These are phyloP conservation scores for Theocolax elegans DNA, from an alignment of 1,140 invertebrate genomes.

Conservation along the genomic window DNA sequence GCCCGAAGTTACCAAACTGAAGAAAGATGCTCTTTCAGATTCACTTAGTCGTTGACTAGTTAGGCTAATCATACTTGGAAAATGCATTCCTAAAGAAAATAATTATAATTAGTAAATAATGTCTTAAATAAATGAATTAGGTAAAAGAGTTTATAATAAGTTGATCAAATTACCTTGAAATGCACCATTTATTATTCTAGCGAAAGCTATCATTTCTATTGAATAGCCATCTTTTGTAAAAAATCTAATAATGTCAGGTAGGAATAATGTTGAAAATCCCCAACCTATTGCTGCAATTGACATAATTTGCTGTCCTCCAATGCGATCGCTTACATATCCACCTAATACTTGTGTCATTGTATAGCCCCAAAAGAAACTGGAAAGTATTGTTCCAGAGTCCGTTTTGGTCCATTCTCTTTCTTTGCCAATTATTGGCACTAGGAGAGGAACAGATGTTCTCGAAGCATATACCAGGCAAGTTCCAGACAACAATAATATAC, in stretches of 20 bases:
- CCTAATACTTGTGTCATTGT: constrained; percentile 79
- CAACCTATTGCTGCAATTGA: constrained; percentile 74
- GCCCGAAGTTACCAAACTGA: constrained; percentile 77
- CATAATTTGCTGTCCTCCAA: constrained; percentile 77
- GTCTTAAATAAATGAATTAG: neutral
- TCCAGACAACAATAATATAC: constrained; percentile 73
- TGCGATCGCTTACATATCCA: constrained; percentile 76
- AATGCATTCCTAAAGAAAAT: constrained; percentile 71
- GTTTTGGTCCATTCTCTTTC: constrained; percentile 79
- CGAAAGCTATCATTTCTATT: constrained; percentile 71
- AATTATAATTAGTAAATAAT: constrained; percentile 23
- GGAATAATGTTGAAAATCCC: constrained; percentile 75
- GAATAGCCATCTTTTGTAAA: constrained; percentile 69
- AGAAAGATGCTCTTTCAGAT: constrained; percentile 77
- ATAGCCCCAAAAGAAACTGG: constrained; percentile 84
- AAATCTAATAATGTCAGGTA: constrained; percentile 74
- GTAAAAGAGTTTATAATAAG: neutral
- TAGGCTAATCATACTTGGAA: constrained; percentile 79
- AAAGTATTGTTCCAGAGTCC: constrained; percentile 77
- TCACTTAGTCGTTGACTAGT: constrained; percentile 75
- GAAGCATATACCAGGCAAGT: constrained; percentile 77
- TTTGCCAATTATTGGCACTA: constrained; percentile 74
- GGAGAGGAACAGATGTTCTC: constrained; percentile 76
- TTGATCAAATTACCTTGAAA: constrained; percentile 73
- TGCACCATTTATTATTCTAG: constrained; percentile 75